Conservation (phyloP, 1,140 invertebrate genomes). For the Drosophila eugracilis region DNA sequence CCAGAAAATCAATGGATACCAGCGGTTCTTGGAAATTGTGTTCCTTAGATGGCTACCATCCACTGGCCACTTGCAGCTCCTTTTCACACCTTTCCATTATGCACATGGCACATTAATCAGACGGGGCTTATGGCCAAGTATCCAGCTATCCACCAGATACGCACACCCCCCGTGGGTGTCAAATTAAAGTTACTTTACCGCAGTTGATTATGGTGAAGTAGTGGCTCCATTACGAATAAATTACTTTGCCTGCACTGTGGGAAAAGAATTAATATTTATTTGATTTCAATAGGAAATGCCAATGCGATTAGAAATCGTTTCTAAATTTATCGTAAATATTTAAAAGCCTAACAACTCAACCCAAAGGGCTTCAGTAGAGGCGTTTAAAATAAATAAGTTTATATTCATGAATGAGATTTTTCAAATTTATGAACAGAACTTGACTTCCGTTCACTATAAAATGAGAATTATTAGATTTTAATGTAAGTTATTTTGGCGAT, state of each 20-base stretch:
- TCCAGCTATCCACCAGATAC: conserved; percentile 36
- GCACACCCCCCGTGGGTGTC: conserved; percentile 30
- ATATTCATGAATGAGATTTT: no score
- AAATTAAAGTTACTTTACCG: conserved; percentile 37
- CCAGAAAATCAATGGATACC: conserved; percentile 38
- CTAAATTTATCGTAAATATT: neutral
- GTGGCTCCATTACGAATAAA: conserved; percentile 23
- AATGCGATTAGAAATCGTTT: neutral
- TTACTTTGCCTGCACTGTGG: conserved; percentile 1
- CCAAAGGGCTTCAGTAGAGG: no score
- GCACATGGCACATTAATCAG: conserved; percentile 52
- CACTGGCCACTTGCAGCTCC: conserved; percentile 4
- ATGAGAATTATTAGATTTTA: no score
- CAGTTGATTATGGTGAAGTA: conserved; percentile 6
- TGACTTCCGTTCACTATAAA: no score
- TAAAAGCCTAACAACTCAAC: no score
- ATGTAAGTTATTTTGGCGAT: no score
- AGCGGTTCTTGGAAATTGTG: conserved; percentile 31
- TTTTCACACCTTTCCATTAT: conserved; percentile 54
- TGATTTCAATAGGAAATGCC: neutral
- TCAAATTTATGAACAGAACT: no score
- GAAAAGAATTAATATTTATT: neutral
- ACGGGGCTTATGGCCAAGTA: conserved; percentile 34
- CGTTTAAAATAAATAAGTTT: no score
- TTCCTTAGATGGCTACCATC: neutral